Evolutionary conservation across 2,797 vertebrate species (phyloP).

Genomic region (Chromis chromis): DNA sequence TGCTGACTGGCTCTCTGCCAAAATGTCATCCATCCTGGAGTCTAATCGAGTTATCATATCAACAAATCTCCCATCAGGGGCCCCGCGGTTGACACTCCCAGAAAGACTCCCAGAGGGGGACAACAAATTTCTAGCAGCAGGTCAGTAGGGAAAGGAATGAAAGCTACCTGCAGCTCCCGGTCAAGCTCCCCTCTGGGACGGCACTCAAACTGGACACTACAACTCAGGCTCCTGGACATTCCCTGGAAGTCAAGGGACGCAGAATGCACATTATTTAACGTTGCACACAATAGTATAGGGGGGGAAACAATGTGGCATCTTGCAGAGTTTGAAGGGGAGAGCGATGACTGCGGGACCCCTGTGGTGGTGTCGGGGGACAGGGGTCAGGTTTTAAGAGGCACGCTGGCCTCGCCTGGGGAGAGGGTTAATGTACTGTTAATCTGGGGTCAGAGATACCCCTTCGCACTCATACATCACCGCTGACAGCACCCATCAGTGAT

Average conservation of each 20-base stretch:
- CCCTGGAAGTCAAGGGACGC: constrained; percentile 34
- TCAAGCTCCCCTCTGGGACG: constrained; percentile 78
- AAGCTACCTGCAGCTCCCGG: constrained; percentile 79
- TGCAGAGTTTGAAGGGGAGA: constrained; percentile 61
- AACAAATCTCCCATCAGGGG: constrained; percentile 87
- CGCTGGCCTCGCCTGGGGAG: constrained; percentile 66
- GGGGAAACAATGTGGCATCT: constrained; percentile 73
- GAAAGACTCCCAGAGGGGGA: constrained; percentile 79
- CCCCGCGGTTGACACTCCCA: constrained; percentile 77
- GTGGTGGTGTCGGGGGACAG: constrained; percentile 69
- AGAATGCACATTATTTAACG: constrained; percentile 72
- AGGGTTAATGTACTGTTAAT: constrained; percentile 86
- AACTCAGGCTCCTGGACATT: constrained; percentile 47
- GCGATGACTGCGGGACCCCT: constrained; percentile 73
- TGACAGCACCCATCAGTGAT: constrained; percentile 74
- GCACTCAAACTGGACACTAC: constrained; percentile 66
- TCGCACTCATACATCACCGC: constrained; percentile 74
- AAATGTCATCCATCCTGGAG: constrained; percentile 81
- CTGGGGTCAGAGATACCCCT: constrained; percentile 80
- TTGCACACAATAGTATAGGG: constrained; percentile 64
- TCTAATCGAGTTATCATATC: constrained; percentile 89
- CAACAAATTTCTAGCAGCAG: constrained; percentile 85
- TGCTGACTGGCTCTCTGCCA: constrained; percentile 74
- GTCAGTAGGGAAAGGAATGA: constrained; percentile 59
- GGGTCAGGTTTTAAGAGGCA: constrained; percentile 83